A percentile compares a stretch with the other conserved stretches of the same genome.
Evolutionary conservation across 2,113 vertebrate genomes (phyloP).

Genomic region (Brevimyrus niger): DNA sequence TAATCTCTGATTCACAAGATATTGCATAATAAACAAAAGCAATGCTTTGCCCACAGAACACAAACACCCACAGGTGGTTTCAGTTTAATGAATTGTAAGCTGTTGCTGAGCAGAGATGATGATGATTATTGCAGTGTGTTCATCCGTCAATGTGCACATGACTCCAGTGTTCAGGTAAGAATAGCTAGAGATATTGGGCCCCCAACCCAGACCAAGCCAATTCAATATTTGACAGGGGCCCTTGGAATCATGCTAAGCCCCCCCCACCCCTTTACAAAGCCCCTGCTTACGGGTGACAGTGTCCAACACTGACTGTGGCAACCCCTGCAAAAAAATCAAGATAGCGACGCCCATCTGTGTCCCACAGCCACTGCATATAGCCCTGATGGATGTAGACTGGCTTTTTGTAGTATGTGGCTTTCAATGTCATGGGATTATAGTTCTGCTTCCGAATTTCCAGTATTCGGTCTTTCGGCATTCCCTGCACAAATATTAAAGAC

Average conservation of each 20-base stretch:
- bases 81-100: background rate
- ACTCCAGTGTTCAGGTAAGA: background rate
- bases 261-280: background rate
- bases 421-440: slow-evolving; percentile 57
- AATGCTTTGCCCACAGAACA: background rate
- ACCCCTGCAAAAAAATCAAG: slow-evolving; percentile 89
- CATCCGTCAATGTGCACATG: background rate
- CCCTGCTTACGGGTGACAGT: slow-evolving; percentile 86
- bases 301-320: slow-evolving; percentile 82
- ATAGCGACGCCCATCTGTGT: slow-evolving; percentile 77
- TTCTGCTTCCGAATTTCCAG: slow-evolving; percentile 63
- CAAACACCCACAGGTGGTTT: background rate
- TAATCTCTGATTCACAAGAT: background rate
- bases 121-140: background rate
- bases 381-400: slow-evolving; percentile 83
- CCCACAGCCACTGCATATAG: slow-evolving; percentile 91
- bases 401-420: slow-evolving; percentile 64
- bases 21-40: background rate
- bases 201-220: background rate
- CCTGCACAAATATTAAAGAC: slow-evolving; percentile 37
- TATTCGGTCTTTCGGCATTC: slow-evolving; percentile 58
- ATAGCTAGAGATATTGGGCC: background rate
- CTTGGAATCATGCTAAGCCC: background rate
- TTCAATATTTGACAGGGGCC: background rate
- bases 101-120: background rate